These are phyloP conservation scores for Carassius gibelio DNA, from an alignment of 2,113 vertebrate species.

Conservation along the genomic window DNA sequence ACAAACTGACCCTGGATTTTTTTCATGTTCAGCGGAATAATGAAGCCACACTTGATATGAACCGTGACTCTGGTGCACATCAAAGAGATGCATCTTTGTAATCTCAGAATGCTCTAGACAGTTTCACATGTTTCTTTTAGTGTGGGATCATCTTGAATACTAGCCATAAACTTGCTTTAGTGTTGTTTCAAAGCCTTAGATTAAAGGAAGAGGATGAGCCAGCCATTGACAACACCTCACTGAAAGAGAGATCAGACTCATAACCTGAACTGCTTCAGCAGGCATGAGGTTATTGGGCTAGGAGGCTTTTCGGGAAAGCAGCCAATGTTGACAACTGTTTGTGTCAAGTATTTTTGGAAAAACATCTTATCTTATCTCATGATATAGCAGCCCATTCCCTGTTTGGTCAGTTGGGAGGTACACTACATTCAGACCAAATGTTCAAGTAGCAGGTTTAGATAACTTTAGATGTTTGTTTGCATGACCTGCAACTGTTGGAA, in stretches of 20 bases:
- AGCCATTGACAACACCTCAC: neutral
- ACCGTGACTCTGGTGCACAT: slow-evolving; percentile 1
- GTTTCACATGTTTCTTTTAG: neutral
- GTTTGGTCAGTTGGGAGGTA: slow-evolving; percentile 39
- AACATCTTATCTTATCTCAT: slow-evolving; percentile 2
- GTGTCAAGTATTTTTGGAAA: slow-evolving; percentile 35
- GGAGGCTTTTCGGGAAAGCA: neutral
- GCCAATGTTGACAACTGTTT: slow-evolving; percentile 33
- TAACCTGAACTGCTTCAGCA: slow-evolving; percentile 9
- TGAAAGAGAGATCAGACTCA: slow-evolving; percentile 18
- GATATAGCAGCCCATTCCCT: slow-evolving; percentile 7
- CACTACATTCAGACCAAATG: slow-evolving; percentile 34
- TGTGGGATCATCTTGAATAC: slow-evolving; percentile 30
- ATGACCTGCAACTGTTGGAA: neutral
- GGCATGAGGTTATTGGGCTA: slow-evolving; percentile 26
- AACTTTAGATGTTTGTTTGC: slow-evolving; percentile 19
- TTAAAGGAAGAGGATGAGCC: slow-evolving; percentile 10
- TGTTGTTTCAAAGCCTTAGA: slow-evolving; percentile 25
- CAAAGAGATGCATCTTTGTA: slow-evolving; percentile 34
- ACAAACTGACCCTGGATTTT: too few species aligned
- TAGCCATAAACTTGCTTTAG: slow-evolving; percentile 9
- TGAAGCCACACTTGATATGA: slow-evolving; percentile 9
- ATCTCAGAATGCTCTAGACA: slow-evolving; percentile 18
- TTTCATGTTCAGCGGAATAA: neutral
- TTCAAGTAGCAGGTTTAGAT: slow-evolving; percentile 33